A percentile compares a stretch with the other conserved stretches of the same genome.
Conservation (phyloP, 1,140 invertebrate genomes). For the Macrostomum lignano region DNA sequence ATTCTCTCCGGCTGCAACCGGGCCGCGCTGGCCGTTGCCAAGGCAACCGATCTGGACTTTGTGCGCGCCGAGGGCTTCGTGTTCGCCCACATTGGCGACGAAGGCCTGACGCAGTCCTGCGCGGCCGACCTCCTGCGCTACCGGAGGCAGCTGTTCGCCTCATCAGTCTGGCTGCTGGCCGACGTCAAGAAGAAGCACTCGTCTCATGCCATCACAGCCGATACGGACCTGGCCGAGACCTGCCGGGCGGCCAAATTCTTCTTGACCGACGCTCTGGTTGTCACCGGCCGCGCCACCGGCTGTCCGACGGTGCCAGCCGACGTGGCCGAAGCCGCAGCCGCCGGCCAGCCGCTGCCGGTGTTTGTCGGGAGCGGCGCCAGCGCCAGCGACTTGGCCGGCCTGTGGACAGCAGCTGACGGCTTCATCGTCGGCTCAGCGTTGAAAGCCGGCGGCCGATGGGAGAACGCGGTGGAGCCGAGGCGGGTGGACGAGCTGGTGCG, state of each 20-base stretch:
- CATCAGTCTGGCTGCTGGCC: slow-evolving; percentile 40
- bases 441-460: slow-evolving; percentile 35
- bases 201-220: slow-evolving; percentile 46
- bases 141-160: slow-evolving; percentile 38
- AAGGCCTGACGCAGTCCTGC: slow-evolving; percentile 46
- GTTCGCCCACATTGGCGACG: slow-evolving; percentile 50
- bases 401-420: slow-evolving; percentile 35
- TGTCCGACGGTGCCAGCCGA: slow-evolving; percentile 33
- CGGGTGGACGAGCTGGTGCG: slow-evolving; percentile 15
- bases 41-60: slow-evolving; percentile 53
- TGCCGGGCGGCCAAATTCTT: slow-evolving; percentile 50
- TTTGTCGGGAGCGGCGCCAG: slow-evolving; percentile 50
- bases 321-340: slow-evolving; percentile 32
- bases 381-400: slow-evolving; percentile 32
- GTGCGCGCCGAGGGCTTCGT: slow-evolving; percentile 51
- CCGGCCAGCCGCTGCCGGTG: slow-evolving; percentile 32
- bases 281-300: slow-evolving; percentile 46
- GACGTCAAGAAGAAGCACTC: slow-evolving; percentile 65
- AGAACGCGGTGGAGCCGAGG: slow-evolving; percentile 12
- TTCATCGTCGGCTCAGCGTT: slow-evolving; percentile 51
- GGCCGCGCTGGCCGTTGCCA: slow-evolving; percentile 53
- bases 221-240: slow-evolving; percentile 40
- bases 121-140: slow-evolving; percentile 44
- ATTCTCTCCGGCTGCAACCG: slow-evolving; percentile 54
- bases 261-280: slow-evolving; percentile 43